phyloP scores from a whole-genome alignment of 2,113 vertebrate species.

The Fulica atra region DNA sequence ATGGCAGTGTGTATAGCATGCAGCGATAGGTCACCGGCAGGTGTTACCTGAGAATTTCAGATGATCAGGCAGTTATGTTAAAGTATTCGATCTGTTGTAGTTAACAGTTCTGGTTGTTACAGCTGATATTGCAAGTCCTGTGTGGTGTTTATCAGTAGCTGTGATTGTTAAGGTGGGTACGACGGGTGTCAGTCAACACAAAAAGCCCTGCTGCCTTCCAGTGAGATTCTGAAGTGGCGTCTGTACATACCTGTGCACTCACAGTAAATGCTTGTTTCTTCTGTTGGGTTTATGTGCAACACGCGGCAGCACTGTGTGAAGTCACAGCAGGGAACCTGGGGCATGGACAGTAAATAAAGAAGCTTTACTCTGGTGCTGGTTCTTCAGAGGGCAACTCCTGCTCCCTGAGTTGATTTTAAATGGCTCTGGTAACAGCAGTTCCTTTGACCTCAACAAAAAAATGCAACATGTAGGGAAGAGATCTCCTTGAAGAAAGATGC shows the following conservation, averaged over 20 bases:
- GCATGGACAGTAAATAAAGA: background rate
- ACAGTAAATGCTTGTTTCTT: background rate
- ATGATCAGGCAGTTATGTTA: background rate
- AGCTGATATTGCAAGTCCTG: background rate
- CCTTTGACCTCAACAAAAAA: background rate
- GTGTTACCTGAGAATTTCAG: background rate
- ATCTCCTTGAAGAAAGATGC: background rate
- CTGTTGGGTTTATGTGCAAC: background rate
- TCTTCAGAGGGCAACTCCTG: background rate
- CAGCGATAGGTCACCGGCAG: background rate
- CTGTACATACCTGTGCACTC: background rate
- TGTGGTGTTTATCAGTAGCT: background rate
- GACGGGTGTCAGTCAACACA: background rate
- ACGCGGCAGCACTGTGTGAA: rapidly evolving
- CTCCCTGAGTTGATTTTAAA: background rate
- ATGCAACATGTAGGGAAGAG: background rate
- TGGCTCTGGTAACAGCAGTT: background rate
- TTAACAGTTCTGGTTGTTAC: background rate
- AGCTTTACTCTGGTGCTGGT: background rate
- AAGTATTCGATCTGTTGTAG: background rate
- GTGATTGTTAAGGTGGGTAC: background rate
- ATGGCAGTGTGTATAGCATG: background rate
- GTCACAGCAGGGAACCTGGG: background rate
- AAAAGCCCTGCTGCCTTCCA: background rate
- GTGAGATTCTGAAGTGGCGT: rapidly evolving